Evolutionary conservation across 2,888 invertebrate genomes (phyloP).

Genomic region (Mythimna lalbum): DNA sequence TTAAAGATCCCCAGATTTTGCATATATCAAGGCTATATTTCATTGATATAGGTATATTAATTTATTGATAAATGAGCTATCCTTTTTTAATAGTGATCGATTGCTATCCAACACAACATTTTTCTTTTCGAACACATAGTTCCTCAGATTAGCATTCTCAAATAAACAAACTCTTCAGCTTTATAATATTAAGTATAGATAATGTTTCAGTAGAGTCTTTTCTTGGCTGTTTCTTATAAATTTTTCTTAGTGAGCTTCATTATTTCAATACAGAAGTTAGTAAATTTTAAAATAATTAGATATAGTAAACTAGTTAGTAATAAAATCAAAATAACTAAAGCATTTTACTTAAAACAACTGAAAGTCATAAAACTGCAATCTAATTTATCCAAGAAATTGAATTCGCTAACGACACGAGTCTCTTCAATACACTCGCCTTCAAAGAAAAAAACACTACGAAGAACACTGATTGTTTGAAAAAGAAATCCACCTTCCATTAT

Average conservation of each 20-base stretch:
- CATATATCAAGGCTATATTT: no score
- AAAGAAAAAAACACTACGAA: conserved; percentile 17
- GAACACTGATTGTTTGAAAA: conserved; percentile 43
- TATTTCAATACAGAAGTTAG: no score
- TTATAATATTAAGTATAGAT: background rate
- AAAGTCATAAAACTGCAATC: background rate
- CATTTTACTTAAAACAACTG: background rate
- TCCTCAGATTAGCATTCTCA: no score
- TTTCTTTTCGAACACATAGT: no score
- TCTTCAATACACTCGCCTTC: conserved; percentile 5
- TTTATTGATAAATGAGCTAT: no score
- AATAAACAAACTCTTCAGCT: no score
- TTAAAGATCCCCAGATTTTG: no score
- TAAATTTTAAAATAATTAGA: no score
- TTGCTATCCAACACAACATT: no score
- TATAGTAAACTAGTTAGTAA: background rate
- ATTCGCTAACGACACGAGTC: conserved; percentile 13
- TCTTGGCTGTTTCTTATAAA: conserved; percentile 4
- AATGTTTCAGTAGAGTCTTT: background rate
- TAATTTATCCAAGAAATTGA: background rate
- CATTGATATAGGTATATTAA: no score
- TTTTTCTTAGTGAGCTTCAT: conserved; percentile 10
- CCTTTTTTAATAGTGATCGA: no score
- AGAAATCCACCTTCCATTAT: conserved; percentile 39
- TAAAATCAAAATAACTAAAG: background rate